Evolutionary conservation across 2,797 vertebrate genomes (phyloP).

Genomic region (Phataginus tricuspis): DNA sequence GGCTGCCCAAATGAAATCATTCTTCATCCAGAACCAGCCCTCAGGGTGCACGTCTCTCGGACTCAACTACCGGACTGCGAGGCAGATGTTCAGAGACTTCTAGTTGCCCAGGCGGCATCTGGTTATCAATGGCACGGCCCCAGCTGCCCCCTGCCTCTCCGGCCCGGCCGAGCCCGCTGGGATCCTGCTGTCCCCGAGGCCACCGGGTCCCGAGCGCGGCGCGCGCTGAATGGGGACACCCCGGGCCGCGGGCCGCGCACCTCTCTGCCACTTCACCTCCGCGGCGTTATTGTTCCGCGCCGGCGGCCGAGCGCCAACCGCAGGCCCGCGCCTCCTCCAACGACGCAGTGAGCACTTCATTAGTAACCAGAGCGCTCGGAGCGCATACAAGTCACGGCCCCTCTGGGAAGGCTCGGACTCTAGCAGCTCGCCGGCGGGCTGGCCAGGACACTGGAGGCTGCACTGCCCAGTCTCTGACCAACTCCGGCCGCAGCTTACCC

Average conservation of each 20-base stretch:
- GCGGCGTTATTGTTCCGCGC: slow-evolving; percentile 75
- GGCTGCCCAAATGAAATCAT: background rate
- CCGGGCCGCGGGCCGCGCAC: background rate
- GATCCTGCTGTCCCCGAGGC: background rate
- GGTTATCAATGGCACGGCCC: background rate
- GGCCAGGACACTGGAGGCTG: background rate
- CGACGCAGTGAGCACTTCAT: slow-evolving; percentile 62
- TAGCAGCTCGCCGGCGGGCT: background rate
- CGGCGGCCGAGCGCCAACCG: slow-evolving; percentile 39
- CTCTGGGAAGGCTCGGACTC: background rate
- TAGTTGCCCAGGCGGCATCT: background rate
- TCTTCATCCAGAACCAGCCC: slow-evolving; percentile 64
- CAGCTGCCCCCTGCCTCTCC: background rate
- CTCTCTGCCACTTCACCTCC: background rate
- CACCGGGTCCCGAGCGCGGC: background rate
- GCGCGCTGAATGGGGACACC: background rate
- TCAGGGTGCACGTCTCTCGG: slow-evolving; percentile 38
- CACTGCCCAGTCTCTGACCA: background rate
- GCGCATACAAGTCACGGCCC: background rate
- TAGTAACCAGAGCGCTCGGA: slow-evolving; percentile 20
- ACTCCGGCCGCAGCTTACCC: slow-evolving; percentile 50
- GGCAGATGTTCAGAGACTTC: background rate
- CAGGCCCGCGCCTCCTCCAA: slow-evolving; percentile 52
- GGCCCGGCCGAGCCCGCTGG: background rate
- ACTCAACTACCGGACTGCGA: background rate